phyloP scores from a whole-genome alignment of 2,113 vertebrate species.

The Spea multiplicata region DNA sequence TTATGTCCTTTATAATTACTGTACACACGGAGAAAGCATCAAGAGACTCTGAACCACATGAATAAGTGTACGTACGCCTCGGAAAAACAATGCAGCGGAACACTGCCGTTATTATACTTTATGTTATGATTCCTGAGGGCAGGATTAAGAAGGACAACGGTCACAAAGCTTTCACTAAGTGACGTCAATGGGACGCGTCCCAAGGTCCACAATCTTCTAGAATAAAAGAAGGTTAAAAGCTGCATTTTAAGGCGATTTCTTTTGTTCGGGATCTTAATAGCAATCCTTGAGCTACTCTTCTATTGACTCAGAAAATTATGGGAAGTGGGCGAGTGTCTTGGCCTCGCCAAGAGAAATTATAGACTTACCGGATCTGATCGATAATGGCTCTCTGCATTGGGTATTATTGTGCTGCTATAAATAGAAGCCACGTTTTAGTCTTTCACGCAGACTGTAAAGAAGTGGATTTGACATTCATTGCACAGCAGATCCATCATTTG shows the following conservation, averaged over 20 bases:
- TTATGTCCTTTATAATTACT: neutral
- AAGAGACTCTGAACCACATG: neutral
- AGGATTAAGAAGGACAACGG: constrained; percentile 25
- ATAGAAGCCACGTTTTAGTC: constrained; percentile 34
- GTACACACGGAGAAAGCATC: neutral
- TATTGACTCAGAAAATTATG: constrained; percentile 18
- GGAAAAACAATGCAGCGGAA: neutral
- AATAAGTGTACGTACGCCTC: neutral
- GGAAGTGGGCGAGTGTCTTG: constrained; percentile 11
- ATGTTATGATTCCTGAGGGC: constrained; percentile 17
- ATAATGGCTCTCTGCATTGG: constrained; percentile 33
- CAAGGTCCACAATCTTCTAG: neutral
- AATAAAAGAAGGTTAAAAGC: constrained; percentile 9
- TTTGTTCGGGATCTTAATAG: constrained; percentile 4
- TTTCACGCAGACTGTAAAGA: constrained; percentile 27
- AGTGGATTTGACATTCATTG: constrained; percentile 11
- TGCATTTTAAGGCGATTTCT: constrained; percentile 4
- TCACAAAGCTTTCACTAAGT: neutral
- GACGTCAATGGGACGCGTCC: constrained; percentile 17
- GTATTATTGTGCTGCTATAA: constrained; percentile 14
- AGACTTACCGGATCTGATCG: constrained; percentile 25
- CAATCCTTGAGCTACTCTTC: neutral
- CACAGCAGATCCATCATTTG: constrained; percentile 32
- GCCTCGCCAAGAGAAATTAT: constrained; percentile 33
- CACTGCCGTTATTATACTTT: constrained; percentile 6